A percentile compares a stretch with the other conserved stretches of the same genome.
Conservation (phyloP, 1,140 invertebrate genomes). For the Trypoxylus dichotomus region DNA sequence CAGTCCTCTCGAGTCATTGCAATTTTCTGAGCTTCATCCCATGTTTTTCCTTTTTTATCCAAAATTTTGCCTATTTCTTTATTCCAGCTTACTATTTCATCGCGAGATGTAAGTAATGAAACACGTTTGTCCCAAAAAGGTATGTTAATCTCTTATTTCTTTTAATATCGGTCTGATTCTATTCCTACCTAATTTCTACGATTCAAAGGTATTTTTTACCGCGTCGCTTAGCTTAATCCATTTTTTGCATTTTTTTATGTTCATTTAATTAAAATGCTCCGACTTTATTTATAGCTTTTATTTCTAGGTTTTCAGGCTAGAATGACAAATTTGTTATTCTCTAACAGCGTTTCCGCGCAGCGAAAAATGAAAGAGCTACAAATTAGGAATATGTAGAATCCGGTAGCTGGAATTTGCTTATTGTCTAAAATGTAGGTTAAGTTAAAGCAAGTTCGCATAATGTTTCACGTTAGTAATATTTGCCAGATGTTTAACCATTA, state of each 20-base stretch:
- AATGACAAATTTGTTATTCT: slow-evolving; percentile 1
- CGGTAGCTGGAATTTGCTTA: neutral
- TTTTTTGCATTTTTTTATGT: neutral
- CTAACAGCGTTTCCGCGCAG: neutral
- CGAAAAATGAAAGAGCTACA: neutral
- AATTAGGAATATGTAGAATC: neutral
- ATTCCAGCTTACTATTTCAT: no score
- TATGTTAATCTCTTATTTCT: no score
- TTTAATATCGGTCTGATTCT: neutral
- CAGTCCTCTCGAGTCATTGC: no score
- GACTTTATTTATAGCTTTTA: neutral
- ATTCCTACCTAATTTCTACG: neutral
- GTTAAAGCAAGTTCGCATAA: neutral
- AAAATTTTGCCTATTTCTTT: no score
- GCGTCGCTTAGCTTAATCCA: neutral
- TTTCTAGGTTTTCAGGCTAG: slow-evolving; percentile 16
- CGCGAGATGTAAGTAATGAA: no score
- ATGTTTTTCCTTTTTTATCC: no score
- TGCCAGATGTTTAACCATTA: neutral
- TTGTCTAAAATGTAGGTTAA: neutral
- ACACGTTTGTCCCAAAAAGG: no score
- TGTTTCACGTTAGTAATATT: neutral
- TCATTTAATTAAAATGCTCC: neutral
- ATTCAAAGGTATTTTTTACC: neutral
- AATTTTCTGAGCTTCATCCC: no score